phyloP scores from a whole-genome alignment of 2,113 vertebrate species.

The Sardina pilchardus region DNA sequence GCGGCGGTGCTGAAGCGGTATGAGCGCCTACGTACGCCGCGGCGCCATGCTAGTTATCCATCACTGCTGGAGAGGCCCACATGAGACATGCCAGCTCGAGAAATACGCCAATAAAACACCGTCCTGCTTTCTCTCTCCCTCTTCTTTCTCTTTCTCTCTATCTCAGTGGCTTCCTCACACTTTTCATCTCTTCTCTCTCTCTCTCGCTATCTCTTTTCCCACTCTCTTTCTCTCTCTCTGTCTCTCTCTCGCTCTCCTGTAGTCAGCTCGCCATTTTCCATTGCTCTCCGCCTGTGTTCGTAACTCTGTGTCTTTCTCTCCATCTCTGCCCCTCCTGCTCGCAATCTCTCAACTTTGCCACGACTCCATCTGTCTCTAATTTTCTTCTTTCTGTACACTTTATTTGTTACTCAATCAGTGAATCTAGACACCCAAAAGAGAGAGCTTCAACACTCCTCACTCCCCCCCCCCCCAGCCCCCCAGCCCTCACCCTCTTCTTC shows the following conservation, averaged over 20 bases:
- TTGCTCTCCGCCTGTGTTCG: background rate
- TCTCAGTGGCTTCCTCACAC: background rate
- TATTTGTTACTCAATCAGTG: background rate
- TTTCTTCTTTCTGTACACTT: background rate
- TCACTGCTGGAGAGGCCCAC: background rate
- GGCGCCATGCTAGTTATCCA: conserved; percentile 16
- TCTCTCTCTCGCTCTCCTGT: background rate
- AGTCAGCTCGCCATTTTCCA: background rate
- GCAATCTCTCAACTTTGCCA: background rate
- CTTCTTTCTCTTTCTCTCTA: background rate
- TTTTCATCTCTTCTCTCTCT: background rate
- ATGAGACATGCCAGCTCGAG: conserved; percentile 8
- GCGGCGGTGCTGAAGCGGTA: background rate
- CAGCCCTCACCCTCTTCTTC: background rate
- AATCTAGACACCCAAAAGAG: background rate
- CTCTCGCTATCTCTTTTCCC: background rate
- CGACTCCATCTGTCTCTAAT: background rate
- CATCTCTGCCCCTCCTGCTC: background rate
- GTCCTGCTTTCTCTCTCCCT: background rate
- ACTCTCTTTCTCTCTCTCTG: background rate
- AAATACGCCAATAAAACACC: conserved; percentile 5
- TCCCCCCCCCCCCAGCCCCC: background rate
- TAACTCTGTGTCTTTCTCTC: background rate
- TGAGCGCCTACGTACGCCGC: background rate
- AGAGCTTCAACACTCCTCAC: background rate